Evolutionary conservation across 2,888 invertebrate genomes (phyloP), one percentile per base, ranked within the genome.

Genomic region (Xanthia togata): DNA sequence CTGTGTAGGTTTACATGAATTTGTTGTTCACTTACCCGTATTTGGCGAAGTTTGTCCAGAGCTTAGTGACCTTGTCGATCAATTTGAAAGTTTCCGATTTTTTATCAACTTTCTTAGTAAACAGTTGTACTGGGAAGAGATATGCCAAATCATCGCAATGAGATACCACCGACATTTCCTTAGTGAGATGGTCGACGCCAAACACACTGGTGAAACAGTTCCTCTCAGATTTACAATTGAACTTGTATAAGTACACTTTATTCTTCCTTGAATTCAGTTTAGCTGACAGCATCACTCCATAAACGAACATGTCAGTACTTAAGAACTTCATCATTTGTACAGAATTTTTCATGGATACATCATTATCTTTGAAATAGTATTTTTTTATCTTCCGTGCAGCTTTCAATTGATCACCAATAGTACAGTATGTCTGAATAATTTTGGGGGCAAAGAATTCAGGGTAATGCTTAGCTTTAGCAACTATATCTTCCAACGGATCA

Each of bases 41-140:
- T 89, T 94, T 95, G 0, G 94, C 95, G 69, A 95, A 95, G 77
- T 95, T 94, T 0, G 95, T 94, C 94, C 94, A 95, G 23, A 95
- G 85, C 23, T 82, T 93, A 0, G 92, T 92, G 0, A 93, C 84
- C 67, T 82, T 91, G 0, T 94, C 87, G 20, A 95, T 92, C 78
- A 92, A 83, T 72, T 91, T 85, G 64, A 91, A 93, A 8, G 87
- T 86, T 1, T 89, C 87, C 0, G 93, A 91, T 14, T 87, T 82
- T 47, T 82, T 86, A 35, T 90, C 83, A 4, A 92, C 83, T 70
- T 90, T 89, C 5, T 89, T 80, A 4, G 81, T 79, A 0, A 87
- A 26, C 2, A 84, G 20, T 73, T 89, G 89, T 0, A 76, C 50
- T 9, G 91, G 89, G 38, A 94, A 95, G 0, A 95, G 72, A 73